A percentile compares a stretch with the other conserved stretches of the same genome.
phyloP scores from a whole-genome alignment of 2,888 invertebrate genomes.

The Ornithoptera alexandrae region DNA sequence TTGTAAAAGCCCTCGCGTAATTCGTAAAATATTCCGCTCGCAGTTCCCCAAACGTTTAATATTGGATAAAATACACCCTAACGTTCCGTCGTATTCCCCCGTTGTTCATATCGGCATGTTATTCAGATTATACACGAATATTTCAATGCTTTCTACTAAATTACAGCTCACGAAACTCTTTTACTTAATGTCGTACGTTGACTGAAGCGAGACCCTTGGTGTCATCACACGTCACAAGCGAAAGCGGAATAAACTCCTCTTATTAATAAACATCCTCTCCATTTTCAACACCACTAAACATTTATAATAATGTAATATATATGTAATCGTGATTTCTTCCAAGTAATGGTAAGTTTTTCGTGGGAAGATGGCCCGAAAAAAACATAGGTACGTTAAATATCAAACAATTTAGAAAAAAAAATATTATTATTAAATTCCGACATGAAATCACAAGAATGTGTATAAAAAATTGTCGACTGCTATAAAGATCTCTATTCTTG shows the following conservation, averaged over 20 bases:
- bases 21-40: conserved; percentile 73
- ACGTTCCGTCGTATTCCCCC: conserved; percentile 72
- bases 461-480: conserved; percentile 14
- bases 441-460: background rate
- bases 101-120: conserved; percentile 80
- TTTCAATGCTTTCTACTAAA: conserved; percentile 81
- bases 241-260: conserved; percentile 34
- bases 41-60: conserved; percentile 75
- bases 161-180: conserved; percentile 77
- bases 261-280: background rate
- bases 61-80: conserved; percentile 77
- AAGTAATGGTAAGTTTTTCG: too few species aligned
- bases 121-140: conserved; percentile 80
- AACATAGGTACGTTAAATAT: background rate
- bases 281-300: too few species aligned
- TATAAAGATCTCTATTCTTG: conserved; percentile 24
- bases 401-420: background rate
- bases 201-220: conserved; percentile 45
- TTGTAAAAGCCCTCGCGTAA: conserved; percentile 67
- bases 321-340: too few species aligned
- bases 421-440: background rate
- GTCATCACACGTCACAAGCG: conserved; percentile 45
- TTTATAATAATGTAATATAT: too few species aligned
- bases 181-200: conserved; percentile 66
- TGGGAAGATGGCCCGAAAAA: too few species aligned